Base-by-base conservation (phyloP, 92 coral and sea anemone genomes). In the Paramuricea clavata region DNA sequence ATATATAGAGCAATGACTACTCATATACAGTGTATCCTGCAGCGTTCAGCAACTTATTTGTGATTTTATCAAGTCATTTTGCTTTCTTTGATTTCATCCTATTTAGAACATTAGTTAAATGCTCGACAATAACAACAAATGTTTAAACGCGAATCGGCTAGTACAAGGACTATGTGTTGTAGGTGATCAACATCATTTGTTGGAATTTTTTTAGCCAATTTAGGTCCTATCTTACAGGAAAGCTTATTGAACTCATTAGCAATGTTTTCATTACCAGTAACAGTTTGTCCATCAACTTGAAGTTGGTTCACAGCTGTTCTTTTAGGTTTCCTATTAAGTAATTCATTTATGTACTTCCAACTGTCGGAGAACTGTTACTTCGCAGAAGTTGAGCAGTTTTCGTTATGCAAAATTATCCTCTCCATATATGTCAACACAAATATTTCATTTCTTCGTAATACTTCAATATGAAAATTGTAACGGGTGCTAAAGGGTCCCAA, bases 261-360 rank as follows among this genome's bases (percentile, higher is more conserved):
- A 50, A 50, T 50, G 59, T 50, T 50, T 50, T 50, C 59, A 50
- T 50, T 50, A 50, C 59, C 59, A 50, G 59, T 50, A 4, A 50
- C 59, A 50, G 22, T 50, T 50, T 50, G 5, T 19, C 59, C 59
- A 50, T 50, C 59, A 12, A 50, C 16, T 50, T 50, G 5, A 12
- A 50, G 59, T 50, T 50, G 59, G 59, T 50, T 50, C 12, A 50
- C 59, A 50, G 59, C 59, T 50, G 59, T 50, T 12, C 12, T 50
- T 50, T 50, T 50, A 50, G 59, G 22, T 50, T 50, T 50, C 16
- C 59, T 50, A 50, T 50, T 50, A 50, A 50, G 22, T 50, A 50
- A 19, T 50, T 50, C 7, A 19, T 50, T 50, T 50, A 50, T 50
- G 16, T 50, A 50, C 59, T 50, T 50, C 59, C 59, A 50, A 50